Conservation (phyloP, 1,140 invertebrate species). For the Pseudachorutes palmiensis region DNA sequence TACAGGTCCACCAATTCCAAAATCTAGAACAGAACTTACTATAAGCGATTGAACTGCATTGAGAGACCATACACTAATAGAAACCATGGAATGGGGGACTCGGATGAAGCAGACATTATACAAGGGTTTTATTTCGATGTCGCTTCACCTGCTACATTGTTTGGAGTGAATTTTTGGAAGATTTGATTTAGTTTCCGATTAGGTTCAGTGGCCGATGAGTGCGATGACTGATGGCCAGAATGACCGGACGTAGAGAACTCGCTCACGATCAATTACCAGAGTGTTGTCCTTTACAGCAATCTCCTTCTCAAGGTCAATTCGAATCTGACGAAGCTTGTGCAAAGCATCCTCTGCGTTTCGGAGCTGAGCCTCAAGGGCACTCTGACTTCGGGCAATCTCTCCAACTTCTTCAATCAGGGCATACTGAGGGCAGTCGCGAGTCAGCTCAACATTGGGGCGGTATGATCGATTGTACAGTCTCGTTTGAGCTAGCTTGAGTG, state of each 20-base stretch:
- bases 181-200: neutral
- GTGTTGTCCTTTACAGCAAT: constrained; percentile 38
- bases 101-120: too few relatives aligned
- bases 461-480: constrained; percentile 56
- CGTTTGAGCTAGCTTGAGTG: constrained; percentile 69
- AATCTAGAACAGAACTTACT: too few relatives aligned
- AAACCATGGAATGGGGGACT: too few relatives aligned
- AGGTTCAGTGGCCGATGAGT: constrained; percentile 32
- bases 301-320: constrained; percentile 38
- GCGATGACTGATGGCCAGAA: constrained; percentile 37
- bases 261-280: constrained; percentile 34
- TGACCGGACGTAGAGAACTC: constrained; percentile 33
- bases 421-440: constrained; percentile 36
- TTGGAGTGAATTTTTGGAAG: constrained; percentile 6
- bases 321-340: constrained; percentile 36
- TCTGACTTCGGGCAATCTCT: constrained; percentile 32
- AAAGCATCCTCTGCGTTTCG: constrained; percentile 38
- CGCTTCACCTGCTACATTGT: too few relatives aligned
- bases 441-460: constrained; percentile 35
- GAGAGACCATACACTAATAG: too few relatives aligned
- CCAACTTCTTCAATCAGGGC: constrained; percentile 38
- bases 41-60: too few relatives aligned
- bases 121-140: too few relatives aligned
- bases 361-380: constrained; percentile 33
- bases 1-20: too few relatives aligned